These are phyloP conservation scores for Autographa pulchrina DNA, from an alignment of 2,888 invertebrate species.

Conservation along the genomic window DNA sequence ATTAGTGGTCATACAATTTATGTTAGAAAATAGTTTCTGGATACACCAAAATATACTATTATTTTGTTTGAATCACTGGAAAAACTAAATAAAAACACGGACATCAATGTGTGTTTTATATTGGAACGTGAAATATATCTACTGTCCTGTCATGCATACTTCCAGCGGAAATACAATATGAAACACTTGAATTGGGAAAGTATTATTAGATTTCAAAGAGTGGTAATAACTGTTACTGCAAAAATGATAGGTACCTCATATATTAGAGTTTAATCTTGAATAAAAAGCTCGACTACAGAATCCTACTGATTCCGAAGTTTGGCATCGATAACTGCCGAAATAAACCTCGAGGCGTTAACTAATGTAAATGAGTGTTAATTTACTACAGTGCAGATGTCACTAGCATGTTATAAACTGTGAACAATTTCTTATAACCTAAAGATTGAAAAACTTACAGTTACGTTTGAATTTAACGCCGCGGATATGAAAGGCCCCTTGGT, in stretches of 20 bases:
- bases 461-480: constrained; percentile 18
- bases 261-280: background rate
- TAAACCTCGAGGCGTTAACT: background rate
- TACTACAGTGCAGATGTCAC: background rate
- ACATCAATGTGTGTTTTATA: too few relatives aligned
- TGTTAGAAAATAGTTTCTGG: background rate
- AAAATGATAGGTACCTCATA: background rate
- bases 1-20: background rate
- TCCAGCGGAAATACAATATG: too few relatives aligned
- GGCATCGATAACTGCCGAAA: background rate
- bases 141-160: constrained; percentile 4
- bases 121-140: background rate
- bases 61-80: too few relatives aligned
- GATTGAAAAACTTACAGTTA: constrained; percentile 18
- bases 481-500: constrained; percentile 30
- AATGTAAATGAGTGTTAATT: background rate
- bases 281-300: background rate
- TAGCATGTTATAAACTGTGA: constrained; percentile 18
- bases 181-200: background rate
- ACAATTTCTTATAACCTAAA: constrained; percentile 22
- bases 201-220: background rate
- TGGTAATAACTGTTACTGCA: background rate
- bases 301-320: background rate
- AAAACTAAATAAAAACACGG: too few relatives aligned
- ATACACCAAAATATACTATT: background rate